Evolutionary conservation across 2,113 vertebrate species (phyloP).

Genomic region (Apistogramma diplotaenia): DNA sequence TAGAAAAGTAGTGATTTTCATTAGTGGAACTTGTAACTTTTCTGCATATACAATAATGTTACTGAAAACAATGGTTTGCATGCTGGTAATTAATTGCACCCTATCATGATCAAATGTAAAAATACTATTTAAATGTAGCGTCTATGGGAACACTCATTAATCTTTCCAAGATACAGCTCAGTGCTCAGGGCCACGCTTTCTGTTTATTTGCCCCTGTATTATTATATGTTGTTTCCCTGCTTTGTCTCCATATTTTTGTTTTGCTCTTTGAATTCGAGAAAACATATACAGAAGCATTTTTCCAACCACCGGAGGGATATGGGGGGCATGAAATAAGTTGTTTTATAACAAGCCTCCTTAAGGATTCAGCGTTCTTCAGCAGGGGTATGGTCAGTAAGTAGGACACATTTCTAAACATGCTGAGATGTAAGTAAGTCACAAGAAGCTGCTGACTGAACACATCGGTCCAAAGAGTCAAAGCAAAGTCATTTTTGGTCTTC

Average conservation of each 20-base stretch:
- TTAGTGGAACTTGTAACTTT: slow-evolving; percentile 33
- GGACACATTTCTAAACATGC: slow-evolving; percentile 40
- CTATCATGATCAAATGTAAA: slow-evolving; percentile 53
- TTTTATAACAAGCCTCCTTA: not conserved
- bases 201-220: slow-evolving; percentile 23
- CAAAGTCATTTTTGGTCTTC: slow-evolving; percentile 11
- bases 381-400: slow-evolving; percentile 29
- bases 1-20: slow-evolving; percentile 9
- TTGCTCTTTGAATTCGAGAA: slow-evolving; percentile 6
- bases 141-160: slow-evolving; percentile 51
- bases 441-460: slow-evolving; percentile 34
- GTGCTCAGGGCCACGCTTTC: slow-evolving; percentile 16
- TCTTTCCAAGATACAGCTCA: slow-evolving; percentile 43
- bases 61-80: slow-evolving; percentile 29
- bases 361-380: not conserved
- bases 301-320: not conserved
- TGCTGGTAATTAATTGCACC: slow-evolving; percentile 56
- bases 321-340: not conserved
- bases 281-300: not conserved
- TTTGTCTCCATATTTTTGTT: slow-evolving; percentile 10
- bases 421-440: slow-evolving; percentile 6
- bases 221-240: not conserved
- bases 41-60: slow-evolving; percentile 41
- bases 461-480: slow-evolving; percentile 2
- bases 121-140: slow-evolving; percentile 58